phyloP scores from a whole-genome alignment of 2,797 vertebrate genomes.

The Benthosema pterotum region DNA sequence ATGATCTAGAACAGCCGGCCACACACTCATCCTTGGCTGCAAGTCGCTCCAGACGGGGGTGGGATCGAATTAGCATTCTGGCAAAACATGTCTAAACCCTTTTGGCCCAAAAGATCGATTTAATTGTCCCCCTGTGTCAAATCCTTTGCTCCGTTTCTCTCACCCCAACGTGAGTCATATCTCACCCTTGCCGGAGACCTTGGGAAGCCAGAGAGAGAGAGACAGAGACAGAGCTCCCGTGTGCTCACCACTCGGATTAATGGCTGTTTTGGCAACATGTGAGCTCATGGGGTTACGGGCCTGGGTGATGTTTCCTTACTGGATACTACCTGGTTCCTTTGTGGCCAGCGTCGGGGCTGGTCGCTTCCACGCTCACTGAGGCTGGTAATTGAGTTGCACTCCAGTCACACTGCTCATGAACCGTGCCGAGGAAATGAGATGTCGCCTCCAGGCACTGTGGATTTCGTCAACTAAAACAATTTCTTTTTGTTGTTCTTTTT shows the following conservation, averaged over 20 bases:
- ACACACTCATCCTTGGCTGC: background rate
- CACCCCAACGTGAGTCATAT: slow-evolving; percentile 31
- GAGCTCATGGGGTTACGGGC: slow-evolving; percentile 77
- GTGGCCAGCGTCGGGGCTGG: slow-evolving; percentile 59
- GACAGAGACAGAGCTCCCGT: slow-evolving; percentile 35
- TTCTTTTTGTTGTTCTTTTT: too few relatives aligned
- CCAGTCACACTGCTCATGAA: slow-evolving; percentile 56
- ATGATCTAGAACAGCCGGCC: background rate
- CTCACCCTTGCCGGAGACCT: slow-evolving; percentile 32
- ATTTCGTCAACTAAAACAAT: too few relatives aligned
- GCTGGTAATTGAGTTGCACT: slow-evolving; percentile 70
- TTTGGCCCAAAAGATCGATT: slow-evolving; percentile 36
- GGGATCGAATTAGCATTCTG: background rate
- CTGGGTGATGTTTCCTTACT: slow-evolving; percentile 73
- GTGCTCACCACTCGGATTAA: slow-evolving; percentile 75
- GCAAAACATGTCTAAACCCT: slow-evolving; percentile 15
- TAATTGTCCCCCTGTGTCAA: slow-evolving; percentile 32
- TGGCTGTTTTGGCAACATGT: slow-evolving; percentile 82
- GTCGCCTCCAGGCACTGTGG: too few relatives aligned
- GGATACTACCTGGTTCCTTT: slow-evolving; percentile 74
- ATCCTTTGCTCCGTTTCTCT: slow-evolving; percentile 29
- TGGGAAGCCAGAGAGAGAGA: slow-evolving; percentile 24
- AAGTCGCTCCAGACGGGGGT: background rate
- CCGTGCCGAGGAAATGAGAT: slow-evolving; percentile 39
- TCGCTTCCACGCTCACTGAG: slow-evolving; percentile 38